Base-by-base conservation (phyloP, 2,113 vertebrate genomes). In the Tautogolabrus adspersus region DNA sequence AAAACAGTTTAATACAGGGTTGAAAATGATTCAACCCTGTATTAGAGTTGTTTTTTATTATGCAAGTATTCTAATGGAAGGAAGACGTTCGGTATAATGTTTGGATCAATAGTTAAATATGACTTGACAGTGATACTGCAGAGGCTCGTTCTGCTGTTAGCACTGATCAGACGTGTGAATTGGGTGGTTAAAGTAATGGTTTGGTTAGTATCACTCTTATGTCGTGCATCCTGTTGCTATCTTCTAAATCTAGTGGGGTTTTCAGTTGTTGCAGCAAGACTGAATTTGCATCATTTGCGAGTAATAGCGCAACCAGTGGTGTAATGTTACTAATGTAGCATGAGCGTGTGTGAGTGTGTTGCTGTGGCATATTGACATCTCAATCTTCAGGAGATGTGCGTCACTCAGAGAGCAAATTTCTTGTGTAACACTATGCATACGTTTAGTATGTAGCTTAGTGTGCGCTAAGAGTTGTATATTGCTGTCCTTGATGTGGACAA, bases 401-500 rank as follows among this genome's bases (percentile, higher is more conserved):
- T 44, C 5, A 18, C 37, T 61, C 2, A 1, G 18, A 10, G 13
- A 71, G 72, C 21, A 38, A 16, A 44, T 71, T 19, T 2, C 34
- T 34, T 21, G 10, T 26, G 40, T 9, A 37, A 42, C 38, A 0
- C 30, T 19, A n/a, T 47, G 26, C 37, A 16, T 19, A 18, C 7
- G 47, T 18, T 16, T 3, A 22, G n/a, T 23, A 26, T 34, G n/a
- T 19, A 21, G 56, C 12, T 2, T 16, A 37, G 22, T 23, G 71
- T 59, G 37, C 34, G 26, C 10, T 16, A 2, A 57, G 18, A n/a
- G 61, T 19, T 40, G 21, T 66, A 57, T 73, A 62, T 65, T 19
- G 49, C 15, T 49, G 51, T 44, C 68, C 63, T 51, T 46, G 47
- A 79, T 26, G 47, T 82, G 70, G 68, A 84, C 72, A 72, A 30